Evolutionary conservation across 2,797 vertebrate genomes (phyloP).

Genomic region (Sebastolobus alascanus): DNA sequence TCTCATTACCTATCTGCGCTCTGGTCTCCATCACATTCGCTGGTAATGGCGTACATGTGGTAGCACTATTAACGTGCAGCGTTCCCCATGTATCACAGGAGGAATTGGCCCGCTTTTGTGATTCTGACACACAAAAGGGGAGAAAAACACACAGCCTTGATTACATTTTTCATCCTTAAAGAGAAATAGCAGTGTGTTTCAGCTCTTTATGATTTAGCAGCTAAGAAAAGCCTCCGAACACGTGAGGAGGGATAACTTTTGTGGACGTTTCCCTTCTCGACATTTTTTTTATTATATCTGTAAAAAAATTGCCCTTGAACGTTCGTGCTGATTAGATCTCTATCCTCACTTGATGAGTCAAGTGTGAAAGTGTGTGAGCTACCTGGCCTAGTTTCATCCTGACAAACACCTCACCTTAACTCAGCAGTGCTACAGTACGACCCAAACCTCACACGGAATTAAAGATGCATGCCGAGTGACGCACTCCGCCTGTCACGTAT

Average conservation of each 20-base stretch:
- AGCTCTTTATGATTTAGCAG: conserved; percentile 40
- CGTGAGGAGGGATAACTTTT: conserved; percentile 18
- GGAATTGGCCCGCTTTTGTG: conserved; percentile 42
- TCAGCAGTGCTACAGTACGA: conserved; percentile 16
- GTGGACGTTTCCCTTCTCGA: conserved; percentile 1
- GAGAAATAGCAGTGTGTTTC: conserved; percentile 41
- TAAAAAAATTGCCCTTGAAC: conserved; percentile 52
- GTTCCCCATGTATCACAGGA: conserved; percentile 29
- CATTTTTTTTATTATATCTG: conserved; percentile 30
- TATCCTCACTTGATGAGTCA: conserved; percentile 50
- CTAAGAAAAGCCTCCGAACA: background rate
- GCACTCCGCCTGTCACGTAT: conserved; percentile 60
- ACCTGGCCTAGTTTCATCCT: conserved; percentile 61
- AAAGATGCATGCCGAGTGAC: conserved; percentile 62
- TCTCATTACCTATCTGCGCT: conserved; percentile 63
- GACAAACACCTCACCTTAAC: conserved; percentile 61
- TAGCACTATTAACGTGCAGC: conserved; percentile 35
- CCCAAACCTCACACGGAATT: conserved; percentile 67
- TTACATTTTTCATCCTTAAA: conserved; percentile 47
- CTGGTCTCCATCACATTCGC: conserved; percentile 51
- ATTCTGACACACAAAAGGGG: conserved; percentile 12
- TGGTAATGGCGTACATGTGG: conserved; percentile 50
- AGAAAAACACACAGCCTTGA: conserved; percentile 20
- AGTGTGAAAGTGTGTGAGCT: conserved; percentile 40
- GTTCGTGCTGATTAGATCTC: conserved; percentile 59